phyloP scores from a whole-genome alignment of 2,888 invertebrate genomes.

The Hyalella azteca region DNA sequence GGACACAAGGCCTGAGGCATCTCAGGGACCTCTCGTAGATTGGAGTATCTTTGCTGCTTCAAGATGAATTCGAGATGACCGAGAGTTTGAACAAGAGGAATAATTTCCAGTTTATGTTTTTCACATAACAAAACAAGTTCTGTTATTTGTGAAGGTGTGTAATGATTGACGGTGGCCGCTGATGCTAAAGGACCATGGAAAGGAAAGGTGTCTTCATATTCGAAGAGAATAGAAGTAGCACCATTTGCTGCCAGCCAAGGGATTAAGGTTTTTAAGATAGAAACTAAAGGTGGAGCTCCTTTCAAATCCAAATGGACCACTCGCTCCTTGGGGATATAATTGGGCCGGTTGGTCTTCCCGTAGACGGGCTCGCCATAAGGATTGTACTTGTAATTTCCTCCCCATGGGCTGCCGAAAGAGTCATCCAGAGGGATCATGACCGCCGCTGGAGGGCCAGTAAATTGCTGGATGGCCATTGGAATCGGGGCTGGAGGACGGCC shows the following conservation, averaged over 20 bases:
- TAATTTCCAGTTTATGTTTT: constrained; percentile 66
- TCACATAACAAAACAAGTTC: constrained; percentile 62
- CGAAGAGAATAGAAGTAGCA: constrained; percentile 68
- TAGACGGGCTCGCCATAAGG: constrained; percentile 57
- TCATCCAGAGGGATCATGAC: constrained; percentile 23
- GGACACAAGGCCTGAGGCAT: constrained; percentile 71
- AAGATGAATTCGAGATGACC: constrained; percentile 73
- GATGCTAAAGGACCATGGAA: constrained; percentile 65
- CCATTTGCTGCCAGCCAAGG: constrained; percentile 59
- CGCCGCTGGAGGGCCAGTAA: not conserved
- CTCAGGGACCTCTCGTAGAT: constrained; percentile 71
- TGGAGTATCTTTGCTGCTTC: constrained; percentile 73
- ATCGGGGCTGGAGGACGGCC: not conserved
- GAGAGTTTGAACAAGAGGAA: constrained; percentile 67
- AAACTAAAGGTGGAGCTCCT: constrained; percentile 66
- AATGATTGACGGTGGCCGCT: constrained; percentile 63
- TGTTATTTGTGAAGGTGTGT: constrained; percentile 61
- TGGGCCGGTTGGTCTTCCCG: constrained; percentile 52
- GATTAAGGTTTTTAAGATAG: constrained; percentile 61
- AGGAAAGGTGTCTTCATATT: constrained; percentile 72
- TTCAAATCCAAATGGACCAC: constrained; percentile 67
- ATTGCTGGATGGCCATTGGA: not conserved
- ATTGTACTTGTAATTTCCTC: constrained; percentile 53
- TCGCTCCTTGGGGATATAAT: constrained; percentile 57
- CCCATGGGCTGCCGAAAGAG: constrained; percentile 37